Evolutionary conservation across 2,888 invertebrate genomes (phyloP).

Genomic region (Ametastegia equiseti): DNA sequence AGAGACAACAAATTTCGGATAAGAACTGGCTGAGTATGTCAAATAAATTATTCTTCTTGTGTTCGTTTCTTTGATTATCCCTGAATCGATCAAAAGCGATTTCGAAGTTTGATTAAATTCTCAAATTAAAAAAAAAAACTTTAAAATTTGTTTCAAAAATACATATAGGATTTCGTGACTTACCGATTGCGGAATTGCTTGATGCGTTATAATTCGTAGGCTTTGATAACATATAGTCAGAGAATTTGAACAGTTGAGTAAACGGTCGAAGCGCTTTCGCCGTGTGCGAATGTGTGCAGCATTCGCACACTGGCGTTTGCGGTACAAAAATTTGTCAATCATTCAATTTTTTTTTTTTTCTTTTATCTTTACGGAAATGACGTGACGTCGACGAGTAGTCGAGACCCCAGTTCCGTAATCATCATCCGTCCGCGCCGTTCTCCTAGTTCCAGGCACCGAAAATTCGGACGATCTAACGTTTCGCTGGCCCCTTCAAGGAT

Average conservation of each 20-base stretch:
- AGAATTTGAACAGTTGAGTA: slow-evolving; percentile 51
- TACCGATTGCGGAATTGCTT: slow-evolving; percentile 70
- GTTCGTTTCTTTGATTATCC: too few relatives aligned
- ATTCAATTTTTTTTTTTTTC: slow-evolving; percentile 26
- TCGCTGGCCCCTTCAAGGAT: slow-evolving; percentile 25
- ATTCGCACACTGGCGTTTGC: slow-evolving; percentile 56
- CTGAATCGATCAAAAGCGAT: too few relatives aligned
- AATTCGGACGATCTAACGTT: slow-evolving; percentile 2
- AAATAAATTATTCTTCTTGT: neutral
- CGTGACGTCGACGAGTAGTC: neutral
- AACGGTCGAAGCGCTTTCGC: slow-evolving; percentile 52
- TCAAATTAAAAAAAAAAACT: too few relatives aligned
- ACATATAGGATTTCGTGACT: slow-evolving; percentile 49
- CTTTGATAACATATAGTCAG: slow-evolving; percentile 56
- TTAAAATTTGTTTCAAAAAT: too few relatives aligned
- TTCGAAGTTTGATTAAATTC: too few relatives aligned
- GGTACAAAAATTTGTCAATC: neutral
- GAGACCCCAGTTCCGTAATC: neutral
- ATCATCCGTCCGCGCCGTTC: neutral
- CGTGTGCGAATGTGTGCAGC: slow-evolving; percentile 63
- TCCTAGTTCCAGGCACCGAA: neutral
- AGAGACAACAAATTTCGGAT: neutral
- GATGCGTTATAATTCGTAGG: slow-evolving; percentile 61
- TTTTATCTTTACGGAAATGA: too few relatives aligned
- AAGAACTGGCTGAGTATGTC: neutral